Evolutionary conservation across 1,140 invertebrate genomes (phyloP), one percentile per base, ranked within the genome.

Genomic region (Neodiprion virginianus): DNA sequence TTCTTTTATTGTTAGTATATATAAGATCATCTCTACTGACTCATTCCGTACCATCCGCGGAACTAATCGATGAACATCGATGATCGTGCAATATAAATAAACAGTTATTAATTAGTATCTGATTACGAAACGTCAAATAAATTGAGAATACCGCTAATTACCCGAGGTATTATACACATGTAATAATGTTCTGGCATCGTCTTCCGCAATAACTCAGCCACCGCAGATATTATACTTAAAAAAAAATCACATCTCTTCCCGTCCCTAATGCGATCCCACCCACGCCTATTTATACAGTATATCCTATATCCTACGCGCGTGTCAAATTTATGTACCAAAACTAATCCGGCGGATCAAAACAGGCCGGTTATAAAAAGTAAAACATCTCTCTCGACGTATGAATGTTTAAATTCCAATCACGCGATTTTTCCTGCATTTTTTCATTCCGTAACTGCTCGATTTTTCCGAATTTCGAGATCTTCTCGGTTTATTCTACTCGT

Each of bases 31-130:
- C n/a, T n/a, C n/a, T 61, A 61, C 11, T 61, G 53, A 61, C 11
- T 61, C 28, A 40, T 40, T 40, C 28, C n/a, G 1, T 61, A 7
- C n/a, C 3, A 5, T 61, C n/a, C 2, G 53, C 53, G 7, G n/a
- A 17, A 61, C 53, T 61, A 61, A 61, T 61, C 53, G 53, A 17
- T 61, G 53, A 61, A 14, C 53, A 61, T 61, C n/a, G n/a, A n/a
- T n/a, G 53, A 61, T 61, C 53, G 8, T 14, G 11, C 11, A 40
- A 61, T 61, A 17, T 61, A 17, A 14, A 61, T 61, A 14, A 61
- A 61, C 53, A 14, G 69, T 79, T 77, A 71, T 82, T 86, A 83
- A 85, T 83, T 76, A 79, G 28, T 74, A 49, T 74, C 78, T 82
- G 83, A 84, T 85, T 81, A 80, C 74, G 80, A 72, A 76, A 50